Conservation (phyloP, 2,797 vertebrate species). For the Zenarchopterus dispar region DNA sequence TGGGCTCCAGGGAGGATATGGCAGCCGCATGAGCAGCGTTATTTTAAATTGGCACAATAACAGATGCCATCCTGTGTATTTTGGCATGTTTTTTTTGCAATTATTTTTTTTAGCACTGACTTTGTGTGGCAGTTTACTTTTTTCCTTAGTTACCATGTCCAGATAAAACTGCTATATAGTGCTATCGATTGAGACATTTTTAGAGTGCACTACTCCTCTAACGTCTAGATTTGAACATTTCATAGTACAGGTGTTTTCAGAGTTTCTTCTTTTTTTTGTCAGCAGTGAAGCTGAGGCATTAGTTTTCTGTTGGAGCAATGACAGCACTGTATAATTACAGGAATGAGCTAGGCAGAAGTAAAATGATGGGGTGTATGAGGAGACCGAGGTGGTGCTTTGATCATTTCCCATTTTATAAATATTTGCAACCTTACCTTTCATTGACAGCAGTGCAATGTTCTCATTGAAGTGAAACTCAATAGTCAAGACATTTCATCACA, state of each 20-base stretch:
- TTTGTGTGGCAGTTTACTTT: not conserved
- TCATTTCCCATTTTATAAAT: too few relatives aligned
- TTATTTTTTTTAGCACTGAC: not conserved
- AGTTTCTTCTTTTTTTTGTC: not conserved
- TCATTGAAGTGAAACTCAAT: too few relatives aligned
- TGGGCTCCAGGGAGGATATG: constrained; percentile 20
- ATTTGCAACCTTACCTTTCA: too few relatives aligned
- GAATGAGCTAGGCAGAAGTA: constrained; percentile 14
- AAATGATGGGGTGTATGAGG: constrained; percentile 4
- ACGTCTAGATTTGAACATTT: not conserved
- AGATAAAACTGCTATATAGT: not conserved
- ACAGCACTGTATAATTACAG: constrained; percentile 34
- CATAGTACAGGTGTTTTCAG: not conserved
- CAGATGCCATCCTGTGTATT: not conserved
- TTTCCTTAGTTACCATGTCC: not conserved
- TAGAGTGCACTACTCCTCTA: not conserved
- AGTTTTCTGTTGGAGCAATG: constrained; percentile 10
- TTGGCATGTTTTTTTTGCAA: not conserved
- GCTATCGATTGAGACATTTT: not conserved
- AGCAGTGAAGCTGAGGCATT: constrained; percentile 10
- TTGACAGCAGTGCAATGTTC: too few relatives aligned
- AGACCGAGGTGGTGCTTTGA: too few relatives aligned
- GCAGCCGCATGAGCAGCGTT: constrained; percentile 9
- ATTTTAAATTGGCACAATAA: constrained; percentile 22
- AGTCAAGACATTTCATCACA: too few relatives aligned